phyloP scores from a whole-genome alignment of 1,140 invertebrate species.

The Drosophila serrata region DNA sequence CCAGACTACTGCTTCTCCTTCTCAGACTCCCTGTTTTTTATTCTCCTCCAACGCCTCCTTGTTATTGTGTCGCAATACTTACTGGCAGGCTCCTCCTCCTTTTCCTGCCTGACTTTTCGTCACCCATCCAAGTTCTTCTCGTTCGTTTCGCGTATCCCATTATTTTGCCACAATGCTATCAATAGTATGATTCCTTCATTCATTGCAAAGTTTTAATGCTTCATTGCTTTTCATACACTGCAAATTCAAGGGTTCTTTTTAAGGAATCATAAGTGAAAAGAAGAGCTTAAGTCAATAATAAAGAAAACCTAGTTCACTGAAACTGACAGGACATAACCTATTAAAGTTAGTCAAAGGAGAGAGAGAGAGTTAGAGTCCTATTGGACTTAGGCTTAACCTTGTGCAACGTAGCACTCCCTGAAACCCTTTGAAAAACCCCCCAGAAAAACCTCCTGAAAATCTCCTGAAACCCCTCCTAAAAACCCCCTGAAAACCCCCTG shows the following conservation, averaged over 20 bases:
- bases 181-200: constrained; percentile 2
- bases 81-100: constrained; percentile 2
- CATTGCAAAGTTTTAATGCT: constrained; percentile 2
- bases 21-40: neutral
- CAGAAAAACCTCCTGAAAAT: neutral
- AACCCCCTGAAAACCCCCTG: neutral
- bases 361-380: no score
- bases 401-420: no score
- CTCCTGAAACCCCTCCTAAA: neutral
- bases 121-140: constrained; percentile 55
- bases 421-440: neutral
- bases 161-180: constrained; percentile 8
- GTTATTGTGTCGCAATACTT: constrained; percentile 43
- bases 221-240: neutral
- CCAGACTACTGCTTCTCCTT: neutral
- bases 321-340: neutral
- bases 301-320: neutral
- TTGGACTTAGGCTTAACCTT: no score
- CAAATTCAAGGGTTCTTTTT: neutral
- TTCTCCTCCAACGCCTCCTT: constrained; percentile 12
- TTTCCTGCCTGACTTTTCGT: constrained; percentile 42
- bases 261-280: neutral
- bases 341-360: neutral
- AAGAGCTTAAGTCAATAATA: no score
- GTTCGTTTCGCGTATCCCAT: constrained; percentile 9